A percentile compares a stretch with the other conserved stretches of the same genome.
phyloP scores from a whole-genome alignment of 1,140 invertebrate genomes.

The Drosophila auraria region DNA sequence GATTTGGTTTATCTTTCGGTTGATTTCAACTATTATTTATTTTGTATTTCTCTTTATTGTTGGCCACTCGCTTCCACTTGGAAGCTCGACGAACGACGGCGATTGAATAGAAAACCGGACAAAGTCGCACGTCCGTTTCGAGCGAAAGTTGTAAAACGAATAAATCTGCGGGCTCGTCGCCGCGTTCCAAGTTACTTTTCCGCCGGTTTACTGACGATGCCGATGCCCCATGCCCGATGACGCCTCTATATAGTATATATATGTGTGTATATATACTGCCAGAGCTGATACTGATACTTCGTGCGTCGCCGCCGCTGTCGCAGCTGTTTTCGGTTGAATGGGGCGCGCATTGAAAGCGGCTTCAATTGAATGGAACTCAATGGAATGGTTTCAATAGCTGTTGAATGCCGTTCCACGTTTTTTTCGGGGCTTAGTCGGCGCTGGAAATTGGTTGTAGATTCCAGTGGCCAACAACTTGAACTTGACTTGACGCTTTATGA shows the following conservation, averaged over 20 bases:
- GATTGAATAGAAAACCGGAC: conserved; percentile 12
- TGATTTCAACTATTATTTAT: conserved; percentile 20
- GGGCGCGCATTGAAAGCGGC: conserved; percentile 46
- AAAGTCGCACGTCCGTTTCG: conserved; percentile 69
- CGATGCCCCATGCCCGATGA: conserved; percentile 23
- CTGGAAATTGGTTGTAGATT: conserved; percentile 34
- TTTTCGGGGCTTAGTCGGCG: background rate
- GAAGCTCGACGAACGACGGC: conserved; percentile 12
- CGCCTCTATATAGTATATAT: conserved; percentile 14
- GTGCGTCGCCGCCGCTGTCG: conserved; percentile 37
- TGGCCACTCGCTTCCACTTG: conserved; percentile 23
- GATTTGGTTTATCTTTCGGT: conserved; percentile 1
- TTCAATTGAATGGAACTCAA: conserved; percentile 40
- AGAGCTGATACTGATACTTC: conserved; percentile 15
- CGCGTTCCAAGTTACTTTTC: conserved; percentile 59
- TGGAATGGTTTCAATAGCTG: conserved; percentile 68
- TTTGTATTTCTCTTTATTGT: conserved; percentile 28
- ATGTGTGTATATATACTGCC: conserved; percentile 5
- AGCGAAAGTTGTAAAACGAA: conserved; percentile 77
- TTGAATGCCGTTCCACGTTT: conserved; percentile 50
- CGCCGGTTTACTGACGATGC: conserved; percentile 35
- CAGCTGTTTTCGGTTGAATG: conserved; percentile 73
- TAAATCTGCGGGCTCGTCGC: conserved; percentile 68
- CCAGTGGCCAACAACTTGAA: conserved; percentile 58
- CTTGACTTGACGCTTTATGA: conserved; percentile 17